Percentiles rank a stretch among this genome's conserved stretches.
Evolutionary conservation across 1,140 invertebrate genomes (phyloP).

Genomic region (Ceratosolen solmsi): DNA sequence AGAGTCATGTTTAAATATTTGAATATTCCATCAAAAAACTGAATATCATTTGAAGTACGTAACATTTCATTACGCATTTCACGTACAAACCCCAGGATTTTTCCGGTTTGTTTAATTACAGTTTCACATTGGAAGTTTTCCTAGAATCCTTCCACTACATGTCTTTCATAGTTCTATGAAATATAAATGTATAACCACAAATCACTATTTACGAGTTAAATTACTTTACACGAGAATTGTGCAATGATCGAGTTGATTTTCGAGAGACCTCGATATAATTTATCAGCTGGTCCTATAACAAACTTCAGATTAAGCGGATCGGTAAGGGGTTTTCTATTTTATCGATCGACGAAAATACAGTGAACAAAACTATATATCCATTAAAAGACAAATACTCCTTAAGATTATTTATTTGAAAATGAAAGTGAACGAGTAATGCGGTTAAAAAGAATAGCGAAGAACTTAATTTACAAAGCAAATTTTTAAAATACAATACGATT

Average conservation of each 20-base stretch:
- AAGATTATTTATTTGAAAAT: too few relatives aligned
- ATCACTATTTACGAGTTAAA: not conserved
- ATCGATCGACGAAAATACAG: not conserved
- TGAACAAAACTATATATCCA: not conserved
- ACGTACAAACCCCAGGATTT: not conserved
- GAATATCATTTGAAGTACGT: not conserved
- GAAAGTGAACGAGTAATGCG: too few relatives aligned
- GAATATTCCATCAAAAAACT: not conserved
- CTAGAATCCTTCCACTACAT: not conserved
- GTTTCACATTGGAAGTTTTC: not conserved
- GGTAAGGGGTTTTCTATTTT: not conserved
- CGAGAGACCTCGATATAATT: not conserved
- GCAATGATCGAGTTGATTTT: not conserved
- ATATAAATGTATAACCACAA: not conserved
- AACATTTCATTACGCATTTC: conserved; percentile 27
- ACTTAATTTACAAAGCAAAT: too few relatives aligned
- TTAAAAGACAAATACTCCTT: too few relatives aligned
- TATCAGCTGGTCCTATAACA: not conserved
- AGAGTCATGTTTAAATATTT: not conserved
- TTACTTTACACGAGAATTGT: not conserved
- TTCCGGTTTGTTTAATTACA: not conserved
- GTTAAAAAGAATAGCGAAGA: too few relatives aligned
- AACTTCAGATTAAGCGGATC: not conserved
- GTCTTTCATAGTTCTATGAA: not conserved
- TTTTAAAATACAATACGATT: too few relatives aligned